Conservation (phyloP, 2,888 invertebrate species). For the Polyommatus iphigenia region DNA sequence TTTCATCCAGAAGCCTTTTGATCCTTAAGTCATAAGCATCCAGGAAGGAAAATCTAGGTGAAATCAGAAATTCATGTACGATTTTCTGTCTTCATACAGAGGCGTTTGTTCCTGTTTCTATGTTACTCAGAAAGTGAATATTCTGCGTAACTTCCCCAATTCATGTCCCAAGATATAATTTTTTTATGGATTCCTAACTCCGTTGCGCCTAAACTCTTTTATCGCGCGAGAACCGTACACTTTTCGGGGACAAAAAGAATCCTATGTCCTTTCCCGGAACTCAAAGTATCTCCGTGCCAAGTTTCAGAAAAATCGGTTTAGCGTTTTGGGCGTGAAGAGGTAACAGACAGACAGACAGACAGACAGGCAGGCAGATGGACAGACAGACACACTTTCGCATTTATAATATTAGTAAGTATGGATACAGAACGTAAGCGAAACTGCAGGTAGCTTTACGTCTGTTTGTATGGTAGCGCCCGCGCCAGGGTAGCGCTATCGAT, state of each 20-base stretch:
- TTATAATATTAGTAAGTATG: not conserved
- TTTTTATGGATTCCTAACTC: too few relatives aligned
- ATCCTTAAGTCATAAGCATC: slow-evolving; percentile 4
- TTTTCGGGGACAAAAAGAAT: too few relatives aligned
- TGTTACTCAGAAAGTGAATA: not conserved
- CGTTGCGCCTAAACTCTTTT: too few relatives aligned
- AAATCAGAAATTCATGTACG: not conserved
- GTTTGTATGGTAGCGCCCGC: not conserved
- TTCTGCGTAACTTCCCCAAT: not conserved
- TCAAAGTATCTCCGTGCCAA: not conserved
- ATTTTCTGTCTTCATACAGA: not conserved
- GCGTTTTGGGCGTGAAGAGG: too few relatives aligned
- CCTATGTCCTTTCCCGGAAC: too few relatives aligned
- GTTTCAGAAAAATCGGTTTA: too few relatives aligned
- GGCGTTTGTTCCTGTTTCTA: not conserved
- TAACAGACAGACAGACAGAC: too few relatives aligned
- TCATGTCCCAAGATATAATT: not conserved
- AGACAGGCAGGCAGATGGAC: too few relatives aligned
- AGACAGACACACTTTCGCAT: too few relatives aligned
- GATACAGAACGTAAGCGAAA: not conserved
- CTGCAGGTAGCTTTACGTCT: not conserved
- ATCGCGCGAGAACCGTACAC: too few relatives aligned
- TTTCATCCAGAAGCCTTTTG: slow-evolving; percentile 1
- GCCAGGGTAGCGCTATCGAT: not conserved
- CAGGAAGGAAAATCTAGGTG: not conserved